phyloP scores from a whole-genome alignment of 2,888 invertebrate species.

The Stenotaenia linearis region DNA sequence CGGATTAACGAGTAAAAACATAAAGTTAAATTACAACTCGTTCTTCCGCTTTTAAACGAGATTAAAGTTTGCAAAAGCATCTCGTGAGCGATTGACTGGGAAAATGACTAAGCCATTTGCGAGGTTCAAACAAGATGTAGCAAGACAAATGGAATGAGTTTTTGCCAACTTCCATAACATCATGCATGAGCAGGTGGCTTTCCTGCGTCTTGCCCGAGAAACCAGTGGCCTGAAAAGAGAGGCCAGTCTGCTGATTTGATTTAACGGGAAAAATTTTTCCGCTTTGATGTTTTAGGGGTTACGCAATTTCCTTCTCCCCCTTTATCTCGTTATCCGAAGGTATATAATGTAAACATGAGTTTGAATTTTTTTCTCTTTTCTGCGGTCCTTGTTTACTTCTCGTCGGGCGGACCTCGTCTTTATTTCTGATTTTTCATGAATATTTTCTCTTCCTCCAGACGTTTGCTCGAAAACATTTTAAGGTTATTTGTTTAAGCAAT shows the following conservation, averaged over 20 bases:
- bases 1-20: no score
- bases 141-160: not conserved
- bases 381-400: not conserved
- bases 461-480: not conserved
- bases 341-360: conserved; percentile 19
- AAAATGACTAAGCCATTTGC: not conserved
- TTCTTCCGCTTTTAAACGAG: no score
- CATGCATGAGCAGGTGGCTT: conserved; percentile 8
- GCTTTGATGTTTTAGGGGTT: not conserved
- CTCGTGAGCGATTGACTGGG: not conserved
- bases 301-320: not conserved
- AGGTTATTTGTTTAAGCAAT: not conserved
- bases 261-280: not conserved
- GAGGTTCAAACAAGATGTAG: not conserved
- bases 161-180: conserved; percentile 4
- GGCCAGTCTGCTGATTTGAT: not conserved
- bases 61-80: no score
- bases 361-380: not conserved
- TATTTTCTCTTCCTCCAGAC: not conserved
- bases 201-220: not conserved
- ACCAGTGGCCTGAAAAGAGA: not conserved
- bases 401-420: not conserved
- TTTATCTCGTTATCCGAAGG: not conserved
- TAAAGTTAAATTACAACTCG: no score
- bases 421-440: not conserved